These are phyloP conservation scores for Danaus plexippus DNA, from an alignment of 1,140 invertebrate genomes.

Conservation along the genomic window DNA sequence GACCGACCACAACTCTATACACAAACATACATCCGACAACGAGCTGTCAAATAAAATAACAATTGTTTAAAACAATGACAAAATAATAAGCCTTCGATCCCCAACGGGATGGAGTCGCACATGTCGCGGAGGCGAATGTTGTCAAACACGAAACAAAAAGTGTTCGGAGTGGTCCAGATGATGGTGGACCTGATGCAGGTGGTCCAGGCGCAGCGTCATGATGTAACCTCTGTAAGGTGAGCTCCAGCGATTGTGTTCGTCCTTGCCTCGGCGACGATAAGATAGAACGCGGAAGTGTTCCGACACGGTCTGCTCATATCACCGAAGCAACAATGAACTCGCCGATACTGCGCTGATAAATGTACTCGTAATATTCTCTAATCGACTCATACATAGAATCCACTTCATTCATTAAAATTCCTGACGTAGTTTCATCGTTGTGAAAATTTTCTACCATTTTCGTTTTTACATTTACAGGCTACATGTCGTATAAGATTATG, in stretches of 20 bases:
- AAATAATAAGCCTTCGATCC: slow-evolving; percentile 3
- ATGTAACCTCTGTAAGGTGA: not conserved
- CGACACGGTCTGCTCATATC: not conserved
- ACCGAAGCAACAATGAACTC: not conserved
- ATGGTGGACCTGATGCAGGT: no score
- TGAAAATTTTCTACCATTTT: no score
- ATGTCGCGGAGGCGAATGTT: not conserved
- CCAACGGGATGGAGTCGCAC: slow-evolving; percentile 2
- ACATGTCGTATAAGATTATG: no score
- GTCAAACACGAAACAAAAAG: slow-evolving; percentile 1
- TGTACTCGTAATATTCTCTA: slow-evolving; percentile 1
- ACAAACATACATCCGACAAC: slow-evolving; percentile 1
- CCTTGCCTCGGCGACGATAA: slow-evolving; percentile 8
- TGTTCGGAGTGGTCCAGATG: no score
- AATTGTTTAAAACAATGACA: slow-evolving; percentile 11
- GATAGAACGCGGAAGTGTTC: slow-evolving; percentile 1
- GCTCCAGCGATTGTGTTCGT: slow-evolving; percentile 6
- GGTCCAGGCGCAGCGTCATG: no score
- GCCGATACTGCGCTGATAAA: not conserved
- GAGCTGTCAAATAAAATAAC: slow-evolving; percentile 9
- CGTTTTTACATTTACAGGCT: no score
- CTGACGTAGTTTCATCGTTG: no score
- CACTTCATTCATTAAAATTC: no score
- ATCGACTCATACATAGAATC: no score
- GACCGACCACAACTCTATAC: slow-evolving; percentile 4